phyloP scores from a whole-genome alignment of 1,140 invertebrate species.

The Apis laboriosa region DNA sequence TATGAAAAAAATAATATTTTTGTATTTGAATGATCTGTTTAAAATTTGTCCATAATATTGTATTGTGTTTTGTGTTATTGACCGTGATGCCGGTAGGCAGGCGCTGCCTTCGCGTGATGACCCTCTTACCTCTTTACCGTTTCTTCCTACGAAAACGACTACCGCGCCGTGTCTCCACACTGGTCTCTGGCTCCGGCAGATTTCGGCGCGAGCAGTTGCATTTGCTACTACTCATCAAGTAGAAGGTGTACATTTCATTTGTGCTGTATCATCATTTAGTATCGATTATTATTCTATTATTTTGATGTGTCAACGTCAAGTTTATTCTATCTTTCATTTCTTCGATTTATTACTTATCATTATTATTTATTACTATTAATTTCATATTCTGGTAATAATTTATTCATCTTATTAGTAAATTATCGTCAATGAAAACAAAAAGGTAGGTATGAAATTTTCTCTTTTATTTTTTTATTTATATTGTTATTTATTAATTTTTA shows the following conservation, averaged over 20 bases:
- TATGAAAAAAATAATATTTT: background rate
- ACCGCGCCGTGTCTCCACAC: constrained; percentile 67
- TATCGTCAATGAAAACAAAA: constrained; percentile 47
- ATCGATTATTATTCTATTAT: background rate
- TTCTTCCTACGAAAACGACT: constrained; percentile 75
- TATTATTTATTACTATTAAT: background rate
- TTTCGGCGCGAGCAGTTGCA: constrained; percentile 64
- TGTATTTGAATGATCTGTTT: background rate
- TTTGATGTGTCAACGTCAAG: constrained; percentile 1
- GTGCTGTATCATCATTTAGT: constrained; percentile 14
- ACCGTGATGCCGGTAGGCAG: constrained; percentile 23
- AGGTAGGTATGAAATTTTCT: constrained; percentile 31
- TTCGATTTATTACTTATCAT: background rate
- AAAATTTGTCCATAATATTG: background rate
- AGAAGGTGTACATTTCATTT: constrained; percentile 22
- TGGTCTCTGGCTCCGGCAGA: constrained; percentile 50
- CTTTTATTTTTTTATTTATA: background rate
- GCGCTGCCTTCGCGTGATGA: constrained; percentile 63
- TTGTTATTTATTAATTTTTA: background rate
- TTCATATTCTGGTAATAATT: constrained; percentile 30
- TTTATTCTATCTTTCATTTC: background rate
- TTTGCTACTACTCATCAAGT: constrained; percentile 58
- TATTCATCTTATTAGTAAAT: constrained; percentile 51
- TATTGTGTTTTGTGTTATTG: constrained; percentile 6
- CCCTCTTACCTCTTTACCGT: constrained; percentile 71